Evolutionary conservation across 2,113 vertebrate species (phyloP).

Genomic region (Neodontobutis hainanensis): DNA sequence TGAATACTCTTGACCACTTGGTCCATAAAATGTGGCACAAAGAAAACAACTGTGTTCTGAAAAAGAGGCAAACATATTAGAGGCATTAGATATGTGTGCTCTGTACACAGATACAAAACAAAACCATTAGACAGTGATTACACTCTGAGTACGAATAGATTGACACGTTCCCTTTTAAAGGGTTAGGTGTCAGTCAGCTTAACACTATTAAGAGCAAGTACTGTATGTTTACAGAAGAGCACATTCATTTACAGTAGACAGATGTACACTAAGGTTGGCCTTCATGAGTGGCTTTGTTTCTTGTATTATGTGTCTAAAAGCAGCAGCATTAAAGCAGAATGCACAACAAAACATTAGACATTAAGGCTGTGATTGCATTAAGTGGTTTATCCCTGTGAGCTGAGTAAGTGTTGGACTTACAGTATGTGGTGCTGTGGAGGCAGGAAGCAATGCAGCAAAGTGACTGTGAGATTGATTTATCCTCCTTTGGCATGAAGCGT

Average conservation of each 20-base stretch:
- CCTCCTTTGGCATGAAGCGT: conserved; percentile 66
- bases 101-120: conserved; percentile 50
- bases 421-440: conserved; percentile 58
- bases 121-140: conserved; percentile 74
- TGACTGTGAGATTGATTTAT: conserved; percentile 75
- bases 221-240: conserved; percentile 45
- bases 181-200: conserved; percentile 62
- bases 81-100: conserved; percentile 17
- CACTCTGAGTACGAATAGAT: conserved; percentile 64
- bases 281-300: conserved; percentile 47
- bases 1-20: not conserved
- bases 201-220: conserved; percentile 53
- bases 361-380: not conserved
- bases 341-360: conserved; percentile 19
- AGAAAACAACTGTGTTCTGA: not conserved
- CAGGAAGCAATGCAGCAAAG: conserved; percentile 76
- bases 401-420: conserved; percentile 69
- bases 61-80: conserved; percentile 3
- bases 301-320: conserved; percentile 27
- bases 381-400: conserved; percentile 35
- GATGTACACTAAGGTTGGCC: conserved; percentile 27
- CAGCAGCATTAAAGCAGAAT: conserved; percentile 17
- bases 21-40: conserved; percentile 11
- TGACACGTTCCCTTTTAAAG: conserved; percentile 69
- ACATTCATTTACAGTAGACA: conserved; percentile 39